phyloP scores from a whole-genome alignment of 1,140 invertebrate species.

The Lordiphosa clarofinis region DNA sequence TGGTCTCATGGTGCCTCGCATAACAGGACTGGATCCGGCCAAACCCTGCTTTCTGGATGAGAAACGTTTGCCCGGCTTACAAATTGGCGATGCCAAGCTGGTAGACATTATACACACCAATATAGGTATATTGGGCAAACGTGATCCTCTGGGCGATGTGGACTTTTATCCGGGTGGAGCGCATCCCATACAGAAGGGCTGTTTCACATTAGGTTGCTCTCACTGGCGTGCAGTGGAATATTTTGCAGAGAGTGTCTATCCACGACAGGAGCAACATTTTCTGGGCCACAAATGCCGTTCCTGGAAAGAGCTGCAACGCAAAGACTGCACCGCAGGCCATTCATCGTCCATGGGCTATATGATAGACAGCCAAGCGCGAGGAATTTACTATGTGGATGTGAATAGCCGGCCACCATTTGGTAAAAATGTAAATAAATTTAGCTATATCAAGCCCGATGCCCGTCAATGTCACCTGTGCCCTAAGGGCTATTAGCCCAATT shows the following conservation, averaged over 20 bases:
- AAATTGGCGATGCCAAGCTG: slow-evolving; percentile 81
- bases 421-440: slow-evolving; percentile 1
- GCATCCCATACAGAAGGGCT: slow-evolving; percentile 80
- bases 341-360: slow-evolving; percentile 62
- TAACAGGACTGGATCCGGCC: slow-evolving; percentile 87
- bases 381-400: slow-evolving; percentile 57
- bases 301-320: slow-evolving; percentile 32
- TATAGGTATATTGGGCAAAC: slow-evolving; percentile 83
- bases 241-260: slow-evolving; percentile 83
- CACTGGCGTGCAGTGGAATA: slow-evolving; percentile 83
- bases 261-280: slow-evolving; percentile 55
- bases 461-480: background rate
- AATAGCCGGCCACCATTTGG: slow-evolving; percentile 60
- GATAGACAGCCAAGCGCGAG: slow-evolving; percentile 36
- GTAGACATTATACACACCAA: slow-evolving; percentile 89
- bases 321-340: slow-evolving; percentile 21
- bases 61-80: slow-evolving; percentile 80
- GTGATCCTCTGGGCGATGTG: slow-evolving; percentile 81
- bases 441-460: background rate
- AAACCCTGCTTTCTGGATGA: slow-evolving; percentile 82
- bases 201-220: slow-evolving; percentile 82
- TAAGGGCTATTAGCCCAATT: too few species aligned
- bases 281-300: slow-evolving; percentile 53
- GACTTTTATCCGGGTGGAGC: slow-evolving; percentile 86
- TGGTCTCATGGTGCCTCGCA: slow-evolving; percentile 80